A percentile compares a stretch with the other conserved stretches of the same genome.
phyloP scores from a whole-genome alignment of 2,113 vertebrate genomes.

The human (Homo sapiens) region GRCh38 chr18:55176501-55177000 shows the following conservation, averaged over 20 bases:
- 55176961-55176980: not conserved
- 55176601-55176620: not conserved
- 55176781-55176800: not conserved
- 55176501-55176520: not conserved
- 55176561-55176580: not conserved
- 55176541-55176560: not conserved
- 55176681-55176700: conserved; percentile 35
- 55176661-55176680: not conserved
- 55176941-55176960: not conserved
- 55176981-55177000: not conserved
- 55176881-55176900: not conserved
- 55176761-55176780: not conserved
- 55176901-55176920: not conserved
- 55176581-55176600: not conserved
- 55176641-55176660: conserved; percentile 10
- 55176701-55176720: not conserved
- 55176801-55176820: not conserved
- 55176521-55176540: not conserved
- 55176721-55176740: not conserved
- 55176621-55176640: not conserved
- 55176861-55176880: not conserved
- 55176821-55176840: not conserved
- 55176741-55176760: not conserved
- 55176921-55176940: not conserved
- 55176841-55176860: not conserved